phyloP scores from a whole-genome alignment of 2,888 invertebrate species.

The Drymonia ruficornis region DNA sequence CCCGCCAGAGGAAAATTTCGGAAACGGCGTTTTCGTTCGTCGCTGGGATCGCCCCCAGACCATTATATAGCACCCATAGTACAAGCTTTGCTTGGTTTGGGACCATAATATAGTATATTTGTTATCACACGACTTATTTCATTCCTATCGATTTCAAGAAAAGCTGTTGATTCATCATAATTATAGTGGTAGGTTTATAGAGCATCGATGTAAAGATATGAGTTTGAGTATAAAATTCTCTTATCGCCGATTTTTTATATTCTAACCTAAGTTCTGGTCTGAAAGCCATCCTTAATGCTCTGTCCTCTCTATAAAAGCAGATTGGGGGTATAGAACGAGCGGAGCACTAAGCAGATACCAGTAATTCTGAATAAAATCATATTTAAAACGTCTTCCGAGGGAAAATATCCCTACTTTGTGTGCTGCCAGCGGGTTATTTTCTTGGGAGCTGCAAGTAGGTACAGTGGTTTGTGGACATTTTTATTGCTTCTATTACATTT shows the following conservation, averaged over 20 bases:
- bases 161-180: too few relatives aligned
- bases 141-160: too few relatives aligned
- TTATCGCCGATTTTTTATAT: neutral
- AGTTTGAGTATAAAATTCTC: too few relatives aligned
- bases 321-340: neutral
- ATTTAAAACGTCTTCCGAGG: constrained; percentile 8
- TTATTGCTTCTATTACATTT: constrained; percentile 34
- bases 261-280: neutral
- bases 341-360: neutral
- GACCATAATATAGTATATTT: too few relatives aligned
- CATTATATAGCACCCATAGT: too few relatives aligned
- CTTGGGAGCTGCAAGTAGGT: constrained; percentile 17
- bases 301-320: neutral
- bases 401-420: constrained; percentile 16
- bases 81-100: too few relatives aligned
- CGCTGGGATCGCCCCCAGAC: too few relatives aligned
- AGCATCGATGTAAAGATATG: too few relatives aligned
- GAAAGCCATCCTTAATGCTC: neutral
- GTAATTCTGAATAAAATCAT: constrained; percentile 9
- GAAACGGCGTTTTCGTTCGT: too few relatives aligned
- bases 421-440: constrained; percentile 18
- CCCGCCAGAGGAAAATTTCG: too few relatives aligned
- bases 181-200: too few relatives aligned
- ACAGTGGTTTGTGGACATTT: constrained; percentile 25
- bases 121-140: too few relatives aligned